Percentiles rank a stretch among this genome's conserved stretches.
Evolutionary conservation across 2,797 vertebrate species (phyloP).

Genomic region (Propithecus deckenii): DNA sequence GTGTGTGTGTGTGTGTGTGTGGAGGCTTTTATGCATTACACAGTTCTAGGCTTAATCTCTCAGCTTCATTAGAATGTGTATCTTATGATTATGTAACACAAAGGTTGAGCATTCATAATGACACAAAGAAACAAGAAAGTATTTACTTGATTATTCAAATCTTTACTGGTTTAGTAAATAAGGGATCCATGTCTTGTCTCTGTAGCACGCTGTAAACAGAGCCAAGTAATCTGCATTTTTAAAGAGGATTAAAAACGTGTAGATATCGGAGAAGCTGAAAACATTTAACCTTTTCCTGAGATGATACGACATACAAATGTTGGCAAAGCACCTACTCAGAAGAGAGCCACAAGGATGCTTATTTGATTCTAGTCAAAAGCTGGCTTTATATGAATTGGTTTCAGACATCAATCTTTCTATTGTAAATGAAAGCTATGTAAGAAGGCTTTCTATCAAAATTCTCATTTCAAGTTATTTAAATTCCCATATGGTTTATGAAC

Average conservation of each 20-base stretch:
- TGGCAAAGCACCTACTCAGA: background rate
- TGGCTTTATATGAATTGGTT: slow-evolving; percentile 10
- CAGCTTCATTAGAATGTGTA: background rate
- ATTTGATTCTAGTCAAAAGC: background rate
- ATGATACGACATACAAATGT: background rate
- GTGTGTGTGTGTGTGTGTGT: rapidly evolving
- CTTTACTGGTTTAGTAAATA: background rate
- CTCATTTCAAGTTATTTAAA: slow-evolving; percentile 54
- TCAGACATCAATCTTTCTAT: slow-evolving; percentile 39
- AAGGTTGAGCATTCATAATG: background rate
- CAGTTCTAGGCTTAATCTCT: background rate
- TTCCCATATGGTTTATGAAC: background rate
- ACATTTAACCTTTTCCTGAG: background rate
- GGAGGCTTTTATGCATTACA: background rate
- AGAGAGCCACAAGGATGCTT: background rate
- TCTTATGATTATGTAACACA: background rate
- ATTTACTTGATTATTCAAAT: background rate
- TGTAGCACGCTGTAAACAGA: background rate
- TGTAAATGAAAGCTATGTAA: slow-evolving; percentile 43
- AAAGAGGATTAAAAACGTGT: background rate
- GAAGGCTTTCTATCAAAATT: slow-evolving; percentile 16
- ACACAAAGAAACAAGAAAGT: background rate
- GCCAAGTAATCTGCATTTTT: background rate
- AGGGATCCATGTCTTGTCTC: background rate
- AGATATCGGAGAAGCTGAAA: slow-evolving; percentile 15